These are phyloP conservation scores for Papilio xuthus DNA, from an alignment of 1,140 invertebrate species.

Conservation along the genomic window DNA sequence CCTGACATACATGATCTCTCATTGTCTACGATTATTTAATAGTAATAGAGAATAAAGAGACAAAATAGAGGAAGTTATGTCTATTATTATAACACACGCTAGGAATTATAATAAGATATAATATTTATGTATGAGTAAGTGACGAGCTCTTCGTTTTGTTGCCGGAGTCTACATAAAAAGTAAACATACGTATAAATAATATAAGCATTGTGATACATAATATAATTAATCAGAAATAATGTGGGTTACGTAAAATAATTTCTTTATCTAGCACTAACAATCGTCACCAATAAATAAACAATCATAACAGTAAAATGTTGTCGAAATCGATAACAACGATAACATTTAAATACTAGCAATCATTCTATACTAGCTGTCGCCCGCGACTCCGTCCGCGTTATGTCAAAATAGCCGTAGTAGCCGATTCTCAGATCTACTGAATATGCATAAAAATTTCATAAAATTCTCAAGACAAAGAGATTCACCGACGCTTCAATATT, in stretches of 20 bases:
- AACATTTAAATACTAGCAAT: too few species aligned
- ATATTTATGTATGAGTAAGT: neutral
- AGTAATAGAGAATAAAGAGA: neutral
- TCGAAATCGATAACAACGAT: too few species aligned
- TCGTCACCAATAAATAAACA: neutral
- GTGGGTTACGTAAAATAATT: neutral
- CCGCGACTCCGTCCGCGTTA: too few species aligned
- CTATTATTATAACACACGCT: neutral
- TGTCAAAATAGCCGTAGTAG: too few species aligned
- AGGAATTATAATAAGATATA: neutral
- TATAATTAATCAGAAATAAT: neutral
- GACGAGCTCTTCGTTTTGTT: neutral
- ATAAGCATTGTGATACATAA: neutral
- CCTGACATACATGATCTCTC: too few species aligned
- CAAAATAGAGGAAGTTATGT: neutral
- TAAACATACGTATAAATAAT: neutral
- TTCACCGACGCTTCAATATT: too few species aligned
- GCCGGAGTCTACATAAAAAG: neutral
- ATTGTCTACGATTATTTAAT: neutral
- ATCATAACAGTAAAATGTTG: neutral
- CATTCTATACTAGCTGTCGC: too few species aligned
- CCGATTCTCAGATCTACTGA: too few species aligned
- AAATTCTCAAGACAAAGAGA: too few species aligned
- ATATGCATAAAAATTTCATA: too few species aligned
- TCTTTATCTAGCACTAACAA: neutral